phyloP scores from a whole-genome alignment of 2,888 invertebrate species.

The Zootermopsis nevadensis region DNA sequence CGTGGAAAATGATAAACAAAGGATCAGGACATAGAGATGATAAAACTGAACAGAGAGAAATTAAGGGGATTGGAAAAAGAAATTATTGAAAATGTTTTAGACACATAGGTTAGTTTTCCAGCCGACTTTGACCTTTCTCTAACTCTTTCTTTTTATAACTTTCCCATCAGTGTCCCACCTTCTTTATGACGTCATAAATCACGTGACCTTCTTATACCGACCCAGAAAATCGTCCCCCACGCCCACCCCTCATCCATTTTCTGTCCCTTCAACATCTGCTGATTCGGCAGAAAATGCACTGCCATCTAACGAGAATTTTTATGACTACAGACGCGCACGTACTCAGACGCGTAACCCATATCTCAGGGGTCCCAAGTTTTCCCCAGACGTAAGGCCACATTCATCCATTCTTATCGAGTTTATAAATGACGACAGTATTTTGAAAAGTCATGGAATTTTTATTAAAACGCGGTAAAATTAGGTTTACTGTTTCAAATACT shows the following conservation, averaged over 20 bases:
- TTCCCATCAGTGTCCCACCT: slow-evolving; percentile 3
- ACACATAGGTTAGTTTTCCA: not conserved
- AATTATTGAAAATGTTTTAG: not conserved
- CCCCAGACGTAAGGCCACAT: no score
- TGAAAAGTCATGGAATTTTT: no score
- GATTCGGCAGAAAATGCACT: not conserved
- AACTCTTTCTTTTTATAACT: slow-evolving; percentile 11
- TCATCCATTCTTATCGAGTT: no score
- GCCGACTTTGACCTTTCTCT: not conserved
- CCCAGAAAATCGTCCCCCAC: not conserved
- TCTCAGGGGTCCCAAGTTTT: no score
- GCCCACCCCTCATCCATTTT: not conserved
- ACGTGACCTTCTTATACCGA: slow-evolving; percentile 4
- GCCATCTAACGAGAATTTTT: not conserved
- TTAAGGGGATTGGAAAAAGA: not conserved
- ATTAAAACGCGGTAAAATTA: no score
- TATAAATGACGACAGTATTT: no score
- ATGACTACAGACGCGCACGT: not conserved
- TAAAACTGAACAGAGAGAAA: not conserved
- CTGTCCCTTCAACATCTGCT: not conserved
- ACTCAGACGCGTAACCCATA: not conserved
- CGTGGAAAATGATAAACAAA: not conserved
- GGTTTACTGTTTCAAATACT: no score
- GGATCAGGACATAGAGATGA: not conserved
- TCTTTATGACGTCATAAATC: slow-evolving; percentile 14